A percentile compares a stretch with the other conserved stretches of the same genome.
phyloP scores from a whole-genome alignment of 2,888 invertebrate species.

The Conchocele bisecta region DNA sequence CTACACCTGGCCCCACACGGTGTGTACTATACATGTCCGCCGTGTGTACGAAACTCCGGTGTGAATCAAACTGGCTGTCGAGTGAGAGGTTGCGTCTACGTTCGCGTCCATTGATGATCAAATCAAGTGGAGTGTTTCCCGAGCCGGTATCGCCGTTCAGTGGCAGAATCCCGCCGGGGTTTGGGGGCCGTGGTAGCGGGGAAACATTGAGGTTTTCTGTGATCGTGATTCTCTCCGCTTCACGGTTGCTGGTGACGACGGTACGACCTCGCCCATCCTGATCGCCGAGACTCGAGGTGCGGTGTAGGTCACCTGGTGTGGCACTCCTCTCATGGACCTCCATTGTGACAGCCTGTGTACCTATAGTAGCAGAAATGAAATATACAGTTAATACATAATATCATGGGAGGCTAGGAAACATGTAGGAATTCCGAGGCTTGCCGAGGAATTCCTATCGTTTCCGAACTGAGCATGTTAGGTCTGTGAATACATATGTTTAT shows the following conservation, averaged over 20 bases:
- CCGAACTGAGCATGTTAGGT: too few relatives aligned
- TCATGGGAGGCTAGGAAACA: too few relatives aligned
- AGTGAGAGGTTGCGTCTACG: slow-evolving; percentile 10
- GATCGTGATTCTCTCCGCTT: too few relatives aligned
- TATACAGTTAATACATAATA: too few relatives aligned
- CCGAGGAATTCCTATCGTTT: too few relatives aligned
- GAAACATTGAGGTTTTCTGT: too few relatives aligned
- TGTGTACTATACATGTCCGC: neutral
- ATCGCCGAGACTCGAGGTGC: slow-evolving; percentile 52
- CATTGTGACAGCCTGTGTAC: too few relatives aligned
- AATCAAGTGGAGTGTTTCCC: slow-evolving; percentile 39
- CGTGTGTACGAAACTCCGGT: slow-evolving; percentile 12
- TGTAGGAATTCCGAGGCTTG: too few relatives aligned
- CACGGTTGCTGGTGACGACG: too few relatives aligned
- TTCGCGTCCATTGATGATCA: slow-evolving; percentile 39
- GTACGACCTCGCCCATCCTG: slow-evolving; percentile 42
- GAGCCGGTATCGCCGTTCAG: slow-evolving; percentile 8
- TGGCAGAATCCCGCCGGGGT: slow-evolving; percentile 53
- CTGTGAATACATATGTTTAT: too few relatives aligned
- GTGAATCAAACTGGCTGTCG: slow-evolving; percentile 10
- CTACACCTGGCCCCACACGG: slow-evolving; percentile 15
- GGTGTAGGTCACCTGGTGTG: slow-evolving; percentile 38
- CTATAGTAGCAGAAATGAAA: too few relatives aligned
- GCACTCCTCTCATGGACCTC: slow-evolving; percentile 29
- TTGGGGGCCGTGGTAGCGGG: slow-evolving; percentile 54